Evolutionary conservation across 2,797 vertebrate genomes (phyloP), one percentile per base, ranked within the genome.

Genomic region (Phoxinus dragarum): DNA sequence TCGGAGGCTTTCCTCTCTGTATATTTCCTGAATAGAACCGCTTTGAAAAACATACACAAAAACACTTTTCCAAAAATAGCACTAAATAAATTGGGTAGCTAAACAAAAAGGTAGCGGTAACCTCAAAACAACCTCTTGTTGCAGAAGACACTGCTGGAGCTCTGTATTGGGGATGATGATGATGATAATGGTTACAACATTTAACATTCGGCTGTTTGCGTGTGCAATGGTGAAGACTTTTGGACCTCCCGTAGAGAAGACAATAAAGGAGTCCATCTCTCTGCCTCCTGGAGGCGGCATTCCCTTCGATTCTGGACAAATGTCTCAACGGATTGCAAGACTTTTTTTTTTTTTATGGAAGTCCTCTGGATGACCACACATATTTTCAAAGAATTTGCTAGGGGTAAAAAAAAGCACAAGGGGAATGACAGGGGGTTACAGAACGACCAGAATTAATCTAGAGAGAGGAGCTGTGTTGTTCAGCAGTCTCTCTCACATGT

Each of bases 301-400:
- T 82, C 42, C 61, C 75, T 75, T 59, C 11, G 14, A 49, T 61
- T 80, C 19, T 47, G 38, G 38, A 54, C 42, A 75, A 19, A 79
- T 82, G 82, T 72, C 40, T 86, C 59, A 6, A 68, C 71, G 40
- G 34, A 81, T 17, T 49, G 66, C 61, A 64, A 64, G 11, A 64
- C 59, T n/a, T 11, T 49, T 67, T 38, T 77, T 49, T 67, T 59
- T 86, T 88, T 1, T 56, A 87, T 77, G 77, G 76, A 71, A 71
- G 77, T 49, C 75, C 83, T 78, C 56, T 80, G 56, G 73, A 74
- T 84, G 74, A 82, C 80, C 76, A 56, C 73, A 73, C 77, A 61
- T 27, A 34, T 54, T 27, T 44, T 76, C 72, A 77, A 56, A 85
- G 42, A 71, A 84, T 74, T 75, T 59, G 14, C 52, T 23, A 11